Conservation (phyloP, 92 coral and sea anemone species). For the Epizoanthus stellaris region DNA sequence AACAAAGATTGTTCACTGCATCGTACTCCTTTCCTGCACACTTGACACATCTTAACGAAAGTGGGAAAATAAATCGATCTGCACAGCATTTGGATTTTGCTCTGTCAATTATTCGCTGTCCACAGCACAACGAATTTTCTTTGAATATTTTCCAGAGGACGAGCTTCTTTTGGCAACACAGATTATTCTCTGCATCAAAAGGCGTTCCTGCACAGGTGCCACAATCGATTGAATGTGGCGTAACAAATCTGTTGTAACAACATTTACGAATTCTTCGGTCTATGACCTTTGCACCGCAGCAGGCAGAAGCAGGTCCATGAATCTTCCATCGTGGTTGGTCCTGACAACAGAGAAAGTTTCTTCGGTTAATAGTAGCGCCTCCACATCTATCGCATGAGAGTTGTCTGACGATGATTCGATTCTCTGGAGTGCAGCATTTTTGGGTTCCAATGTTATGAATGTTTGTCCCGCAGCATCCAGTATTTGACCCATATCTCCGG, state of each 20-base stretch:
- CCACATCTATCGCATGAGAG: not conserved
- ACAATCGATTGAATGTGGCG: constrained; percentile 17
- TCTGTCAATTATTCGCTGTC: not conserved
- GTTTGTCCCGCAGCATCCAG: constrained; percentile 9
- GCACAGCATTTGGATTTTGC: constrained; percentile 1
- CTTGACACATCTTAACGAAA: not conserved
- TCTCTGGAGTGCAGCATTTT: constrained; percentile 1
- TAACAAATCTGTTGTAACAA: constrained; percentile 11
- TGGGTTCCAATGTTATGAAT: not conserved
- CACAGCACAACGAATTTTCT: constrained; percentile 1
- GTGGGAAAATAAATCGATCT: not conserved
- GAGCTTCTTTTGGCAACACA: not conserved
- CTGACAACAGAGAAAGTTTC: constrained; percentile 18
- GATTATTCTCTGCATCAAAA: not conserved
- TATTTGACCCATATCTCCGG: not conserved
- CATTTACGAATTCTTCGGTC: not conserved
- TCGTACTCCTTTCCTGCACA: constrained; percentile 1
- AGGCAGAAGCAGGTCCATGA: not conserved
- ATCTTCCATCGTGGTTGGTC: not conserved
- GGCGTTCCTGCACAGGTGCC: constrained; percentile 3
- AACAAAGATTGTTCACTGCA: not conserved
- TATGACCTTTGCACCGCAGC: constrained; percentile 6
- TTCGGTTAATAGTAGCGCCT: not conserved
- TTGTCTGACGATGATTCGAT: not conserved
- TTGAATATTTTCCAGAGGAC: constrained; percentile 14